These are phyloP conservation scores for Mastacembelus armatus DNA, from an alignment of 2,797 vertebrate species.

Conservation along the genomic window DNA sequence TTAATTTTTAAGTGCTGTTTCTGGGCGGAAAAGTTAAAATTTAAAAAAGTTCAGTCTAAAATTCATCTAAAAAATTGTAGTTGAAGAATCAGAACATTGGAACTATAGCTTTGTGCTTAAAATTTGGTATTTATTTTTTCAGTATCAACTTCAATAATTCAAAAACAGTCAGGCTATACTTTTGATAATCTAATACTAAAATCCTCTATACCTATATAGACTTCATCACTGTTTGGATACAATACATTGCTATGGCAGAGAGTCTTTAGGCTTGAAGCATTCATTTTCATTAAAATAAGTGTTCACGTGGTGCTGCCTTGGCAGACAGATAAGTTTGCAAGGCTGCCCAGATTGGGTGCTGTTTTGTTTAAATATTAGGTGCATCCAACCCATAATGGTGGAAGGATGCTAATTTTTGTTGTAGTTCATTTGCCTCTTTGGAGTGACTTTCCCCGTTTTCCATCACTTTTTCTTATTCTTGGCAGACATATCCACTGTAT, in stretches of 20 bases:
- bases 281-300: background rate
- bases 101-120: too few species aligned
- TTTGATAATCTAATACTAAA: background rate
- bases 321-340: background rate
- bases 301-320: slow-evolving; percentile 1
- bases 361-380: background rate
- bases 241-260: too few species aligned
- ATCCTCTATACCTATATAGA: background rate
- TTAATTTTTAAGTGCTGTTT: too few species aligned
- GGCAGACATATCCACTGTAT: background rate
- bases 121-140: too few species aligned
- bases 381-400: background rate
- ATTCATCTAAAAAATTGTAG: too few species aligned
- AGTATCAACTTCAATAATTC: background rate
- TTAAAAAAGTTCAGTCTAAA: too few species aligned
- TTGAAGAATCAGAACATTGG: too few species aligned
- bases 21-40: too few species aligned
- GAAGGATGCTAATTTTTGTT: background rate
- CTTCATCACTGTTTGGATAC: too few species aligned
- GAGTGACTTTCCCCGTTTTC: background rate
- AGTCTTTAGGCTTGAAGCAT: background rate
- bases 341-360: background rate
- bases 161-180: background rate
- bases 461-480: background rate
- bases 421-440: background rate